A percentile compares a stretch with the other conserved stretches of the same genome.
Evolutionary conservation across 2,797 vertebrate species (phyloP).

Genomic region (Pteronotus mesoamericanus): DNA sequence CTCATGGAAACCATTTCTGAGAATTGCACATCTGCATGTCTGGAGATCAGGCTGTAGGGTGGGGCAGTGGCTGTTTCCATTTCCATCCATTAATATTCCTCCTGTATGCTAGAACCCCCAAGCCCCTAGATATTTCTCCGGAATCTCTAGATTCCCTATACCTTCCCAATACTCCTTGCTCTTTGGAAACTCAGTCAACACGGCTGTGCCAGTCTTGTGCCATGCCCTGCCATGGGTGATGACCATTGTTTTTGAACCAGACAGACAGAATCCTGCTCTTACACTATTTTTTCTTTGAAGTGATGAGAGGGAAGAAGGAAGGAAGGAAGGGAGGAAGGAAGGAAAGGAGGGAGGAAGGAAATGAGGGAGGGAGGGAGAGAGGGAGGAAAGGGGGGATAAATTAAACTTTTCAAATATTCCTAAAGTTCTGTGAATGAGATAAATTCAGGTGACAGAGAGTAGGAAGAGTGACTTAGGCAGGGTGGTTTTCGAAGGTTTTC

Average conservation of each 20-base stretch:
- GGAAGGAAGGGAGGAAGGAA: fast-evolving
- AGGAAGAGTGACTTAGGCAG: background rate
- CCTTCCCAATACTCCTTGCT: background rate
- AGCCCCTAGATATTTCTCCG: background rate
- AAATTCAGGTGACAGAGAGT: too few relatives aligned
- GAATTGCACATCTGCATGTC: fast-evolving
- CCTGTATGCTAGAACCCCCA: background rate
- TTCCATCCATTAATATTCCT: background rate
- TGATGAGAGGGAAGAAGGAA: background rate
- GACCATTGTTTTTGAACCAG: background rate
- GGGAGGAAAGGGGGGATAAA: too few relatives aligned
- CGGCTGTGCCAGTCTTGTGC: background rate
- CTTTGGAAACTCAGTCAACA: background rate
- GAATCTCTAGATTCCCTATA: background rate
- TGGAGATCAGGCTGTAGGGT: background rate
- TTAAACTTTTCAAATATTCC: background rate
- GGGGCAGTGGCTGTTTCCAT: background rate
- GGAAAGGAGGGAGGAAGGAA: fast-evolving
- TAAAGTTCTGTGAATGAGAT: background rate
- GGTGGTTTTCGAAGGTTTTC: background rate
- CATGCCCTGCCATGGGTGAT: background rate
- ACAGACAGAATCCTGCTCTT: background rate
- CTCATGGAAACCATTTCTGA: background rate
- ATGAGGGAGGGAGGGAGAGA: too few relatives aligned
- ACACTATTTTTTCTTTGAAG: background rate